Evolutionary conservation across 2,888 invertebrate genomes (phyloP).

Genomic region (Euspilapteryx auroguttella): DNA sequence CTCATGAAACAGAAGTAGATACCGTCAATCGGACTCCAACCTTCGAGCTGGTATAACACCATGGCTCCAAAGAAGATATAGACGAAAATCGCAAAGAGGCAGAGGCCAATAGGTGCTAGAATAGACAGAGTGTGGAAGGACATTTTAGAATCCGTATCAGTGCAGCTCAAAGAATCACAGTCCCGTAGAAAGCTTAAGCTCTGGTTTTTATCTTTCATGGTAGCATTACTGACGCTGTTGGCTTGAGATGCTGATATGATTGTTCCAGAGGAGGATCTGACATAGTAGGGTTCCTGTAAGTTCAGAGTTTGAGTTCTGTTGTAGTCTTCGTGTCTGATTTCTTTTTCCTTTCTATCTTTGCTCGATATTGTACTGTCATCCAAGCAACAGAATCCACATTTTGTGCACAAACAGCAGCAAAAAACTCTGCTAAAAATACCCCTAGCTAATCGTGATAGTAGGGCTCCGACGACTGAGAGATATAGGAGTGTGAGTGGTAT

Average conservation of each 20-base stretch:
- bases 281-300: constrained; percentile 74
- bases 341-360: constrained; percentile 77
- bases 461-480: constrained; percentile 82
- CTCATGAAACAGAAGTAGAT: constrained; percentile 97
- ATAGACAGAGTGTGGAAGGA: constrained; percentile 76
- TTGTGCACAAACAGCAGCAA: constrained; percentile 86
- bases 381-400: constrained; percentile 85
- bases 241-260: constrained; percentile 57
- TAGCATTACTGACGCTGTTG: constrained; percentile 37
- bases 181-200: constrained; percentile 46
- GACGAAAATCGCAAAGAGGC: constrained; percentile 84
- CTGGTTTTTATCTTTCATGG: constrained; percentile 44
- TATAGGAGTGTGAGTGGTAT: constrained; percentile 88
- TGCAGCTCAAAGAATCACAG: constrained; percentile 61
- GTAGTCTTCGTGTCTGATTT: constrained; percentile 70
- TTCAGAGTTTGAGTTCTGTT: constrained; percentile 62
- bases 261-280: constrained; percentile 55
- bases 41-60: constrained; percentile 86
- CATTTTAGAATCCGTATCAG: constrained; percentile 69
- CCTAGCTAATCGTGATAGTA: constrained; percentile 80
- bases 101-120: constrained; percentile 85
- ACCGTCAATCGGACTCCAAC: constrained; percentile 90
- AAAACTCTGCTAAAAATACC: constrained; percentile 80
- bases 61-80: constrained; percentile 92
- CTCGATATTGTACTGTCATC: constrained; percentile 82